Evolutionary conservation across 2,888 invertebrate genomes (phyloP).

Genomic region (Cheilosia scutellata): DNA sequence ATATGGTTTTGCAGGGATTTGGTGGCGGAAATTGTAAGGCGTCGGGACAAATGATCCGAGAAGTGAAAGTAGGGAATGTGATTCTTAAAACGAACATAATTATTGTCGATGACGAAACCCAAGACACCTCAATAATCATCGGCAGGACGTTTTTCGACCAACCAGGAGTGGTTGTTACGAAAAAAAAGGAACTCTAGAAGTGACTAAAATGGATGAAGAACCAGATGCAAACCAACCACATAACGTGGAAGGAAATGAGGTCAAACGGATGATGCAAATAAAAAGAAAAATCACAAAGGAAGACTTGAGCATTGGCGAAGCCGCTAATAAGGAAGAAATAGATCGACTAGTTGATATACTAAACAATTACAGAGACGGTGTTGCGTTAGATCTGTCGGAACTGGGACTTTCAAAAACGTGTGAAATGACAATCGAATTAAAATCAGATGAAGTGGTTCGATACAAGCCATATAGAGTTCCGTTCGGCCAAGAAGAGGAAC

Average conservation of each 20-base stretch:
- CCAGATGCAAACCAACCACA: not conserved
- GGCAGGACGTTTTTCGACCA: slow-evolving; percentile 4
- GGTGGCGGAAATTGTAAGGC: slow-evolving; percentile 17
- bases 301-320: not conserved
- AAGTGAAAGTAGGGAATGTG: slow-evolving; percentile 15
- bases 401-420: slow-evolving; percentile 12
- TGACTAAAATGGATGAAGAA: not conserved
- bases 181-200: not conserved
- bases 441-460: slow-evolving; percentile 10
- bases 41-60: not conserved
- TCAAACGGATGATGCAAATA: not conserved
- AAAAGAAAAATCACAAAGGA: not conserved
- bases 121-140: slow-evolving; percentile 24
- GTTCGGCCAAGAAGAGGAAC: slow-evolving; percentile 7
- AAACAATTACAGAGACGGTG: slow-evolving; percentile 17
- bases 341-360: not conserved
- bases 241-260: not conserved
- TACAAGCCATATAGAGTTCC: slow-evolving; percentile 36
- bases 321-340: slow-evolving; percentile 1
- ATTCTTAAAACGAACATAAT: slow-evolving; percentile 13
- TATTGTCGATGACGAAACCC: slow-evolving; percentile 21
- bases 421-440: slow-evolving; percentile 18
- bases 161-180: not conserved
- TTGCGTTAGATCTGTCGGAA: slow-evolving; percentile 13
- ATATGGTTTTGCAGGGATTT: slow-evolving; percentile 4